A percentile compares a stretch with the other conserved stretches of the same genome.
phyloP scores from a whole-genome alignment of 2,888 invertebrate genomes.

The Epirrita christyi region DNA sequence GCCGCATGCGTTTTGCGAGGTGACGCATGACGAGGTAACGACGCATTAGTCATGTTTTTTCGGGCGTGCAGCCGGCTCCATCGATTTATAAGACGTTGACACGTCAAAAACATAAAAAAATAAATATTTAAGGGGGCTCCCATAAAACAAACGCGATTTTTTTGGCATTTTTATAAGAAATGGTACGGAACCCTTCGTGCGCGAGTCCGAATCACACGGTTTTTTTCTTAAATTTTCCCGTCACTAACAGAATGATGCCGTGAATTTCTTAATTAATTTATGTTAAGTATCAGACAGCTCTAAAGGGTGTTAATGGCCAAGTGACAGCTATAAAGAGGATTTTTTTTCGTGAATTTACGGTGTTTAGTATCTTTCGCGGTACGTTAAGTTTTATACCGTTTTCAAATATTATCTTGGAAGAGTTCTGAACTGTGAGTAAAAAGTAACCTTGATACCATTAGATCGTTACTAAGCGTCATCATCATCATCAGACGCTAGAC shows the following conservation, averaged over 20 bases:
- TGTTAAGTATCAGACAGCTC: constrained; percentile 75
- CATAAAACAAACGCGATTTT: too few species aligned
- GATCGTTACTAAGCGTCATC: too few species aligned
- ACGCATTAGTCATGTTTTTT: too few species aligned
- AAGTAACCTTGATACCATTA: neutral
- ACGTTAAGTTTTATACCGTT: constrained; percentile 65
- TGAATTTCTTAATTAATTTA: constrained; percentile 82
- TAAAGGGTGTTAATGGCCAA: constrained; percentile 52
- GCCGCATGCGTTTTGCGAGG: too few species aligned
- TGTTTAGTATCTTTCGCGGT: constrained; percentile 62
- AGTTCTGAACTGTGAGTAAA: constrained; percentile 36
- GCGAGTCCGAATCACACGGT: neutral
- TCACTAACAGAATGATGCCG: constrained; percentile 75
- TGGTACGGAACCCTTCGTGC: too few species aligned
- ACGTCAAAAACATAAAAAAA: too few species aligned
- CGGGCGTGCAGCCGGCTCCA: too few species aligned
- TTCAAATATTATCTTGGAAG: constrained; percentile 52
- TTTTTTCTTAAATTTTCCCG: constrained; percentile 61
- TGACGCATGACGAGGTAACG: too few species aligned
- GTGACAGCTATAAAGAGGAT: constrained; percentile 60
- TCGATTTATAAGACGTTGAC: too few species aligned
- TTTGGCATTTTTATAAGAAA: too few species aligned
- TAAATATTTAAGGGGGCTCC: too few species aligned
- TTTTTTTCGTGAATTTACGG: constrained; percentile 60
- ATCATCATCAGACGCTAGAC: too few species aligned